Percentiles rank a stretch among this genome's conserved stretches.
These are phyloP conservation scores for Drosophila melanocephala DNA, from an alignment of 2,888 invertebrate species.

Conservation along the genomic window DNA sequence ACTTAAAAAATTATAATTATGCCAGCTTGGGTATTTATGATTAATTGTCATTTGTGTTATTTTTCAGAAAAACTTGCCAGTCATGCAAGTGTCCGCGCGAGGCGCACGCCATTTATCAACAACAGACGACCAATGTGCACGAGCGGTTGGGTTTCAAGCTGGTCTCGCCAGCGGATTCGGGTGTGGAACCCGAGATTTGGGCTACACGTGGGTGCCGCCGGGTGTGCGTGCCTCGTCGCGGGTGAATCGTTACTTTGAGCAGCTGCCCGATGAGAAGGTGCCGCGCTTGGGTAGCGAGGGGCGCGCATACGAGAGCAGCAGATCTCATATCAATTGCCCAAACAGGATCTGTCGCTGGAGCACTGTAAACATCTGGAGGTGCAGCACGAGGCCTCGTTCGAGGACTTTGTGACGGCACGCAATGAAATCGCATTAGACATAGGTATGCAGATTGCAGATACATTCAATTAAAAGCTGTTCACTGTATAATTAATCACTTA, in stretches of 20 bases:
- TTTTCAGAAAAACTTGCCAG: slow-evolving; percentile 95
- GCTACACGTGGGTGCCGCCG: slow-evolving; percentile 90
- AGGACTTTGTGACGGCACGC: slow-evolving; percentile 96
- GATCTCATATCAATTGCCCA: slow-evolving; percentile 95
- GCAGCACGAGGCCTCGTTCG: slow-evolving; percentile 92
- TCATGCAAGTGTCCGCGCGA: slow-evolving; percentile 97
- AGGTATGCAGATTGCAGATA: slow-evolving; percentile 86
- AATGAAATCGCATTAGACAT: slow-evolving; percentile 98
- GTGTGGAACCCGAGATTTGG: slow-evolving; percentile 88
- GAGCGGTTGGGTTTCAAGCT: slow-evolving; percentile 89
- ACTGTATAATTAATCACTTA: background rate
- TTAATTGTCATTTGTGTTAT: background rate
- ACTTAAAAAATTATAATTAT: background rate
- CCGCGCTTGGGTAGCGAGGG: slow-evolving; percentile 90
- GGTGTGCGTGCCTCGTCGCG: slow-evolving; percentile 84
- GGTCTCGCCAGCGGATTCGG: slow-evolving; percentile 87
- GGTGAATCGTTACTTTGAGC: slow-evolving; percentile 94
- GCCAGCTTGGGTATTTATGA: background rate
- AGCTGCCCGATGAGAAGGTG: slow-evolving; percentile 93
- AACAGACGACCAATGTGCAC: slow-evolving; percentile 92
- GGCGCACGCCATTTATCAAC: slow-evolving; percentile 95
- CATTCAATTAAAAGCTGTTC: background rate
- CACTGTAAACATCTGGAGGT: slow-evolving; percentile 95
- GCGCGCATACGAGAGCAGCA: slow-evolving; percentile 93
- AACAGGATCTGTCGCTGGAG: slow-evolving; percentile 95